Base-by-base conservation (phyloP, 2,888 invertebrate species). In the Hydriomena furcata region DNA sequence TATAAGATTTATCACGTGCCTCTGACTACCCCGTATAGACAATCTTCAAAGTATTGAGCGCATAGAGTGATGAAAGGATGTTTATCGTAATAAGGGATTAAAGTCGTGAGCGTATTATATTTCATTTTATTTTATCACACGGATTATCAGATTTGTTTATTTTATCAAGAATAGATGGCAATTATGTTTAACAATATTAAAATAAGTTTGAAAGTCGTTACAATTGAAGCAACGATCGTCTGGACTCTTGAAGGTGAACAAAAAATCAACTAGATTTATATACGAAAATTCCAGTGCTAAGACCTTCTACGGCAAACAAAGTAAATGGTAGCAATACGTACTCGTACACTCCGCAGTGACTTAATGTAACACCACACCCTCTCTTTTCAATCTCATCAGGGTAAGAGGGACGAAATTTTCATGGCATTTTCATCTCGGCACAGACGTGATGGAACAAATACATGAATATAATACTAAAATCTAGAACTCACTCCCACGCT, bases 381-480 rank as follows among this genome's bases (percentile, higher is more conserved):
- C 85, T 79, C 79, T 78, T 40, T 81, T 71, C 70, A 65, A 76
- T 71, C 64, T 65, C 64, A 66, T 76, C 75, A 65, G 76, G 65
- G 66, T 66, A 79, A 87, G 66, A 76, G 74, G 73, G 85, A 84
- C 75, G 64, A 70, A 72, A 69, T 78, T 84, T 85, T 84, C 82
- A 84, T 85, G 75, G 82, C 80, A 81, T 86, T 88, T 87, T 87
- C 87, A 87, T 86, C 81, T 75, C 79, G 69, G 76, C 76, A 84
- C 79, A 82, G 80, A 85, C 84, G 83, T 84, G 84, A 84, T 84
- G 78, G 78, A 83, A 84, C 83, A 87, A 86, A 87, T 80, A 87
- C 82, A 87, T 86, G 87, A 88, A 86, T 85, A 86, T 85, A 82
- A 84, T 84, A 82, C 80, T 82, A 78, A 83, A 87, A 83, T 83